Percentiles rank a stretch among this genome's conserved stretches.
Evolutionary conservation across 2,113 vertebrate genomes (phyloP).

Genomic region (Bubalus kerabau): DNA sequence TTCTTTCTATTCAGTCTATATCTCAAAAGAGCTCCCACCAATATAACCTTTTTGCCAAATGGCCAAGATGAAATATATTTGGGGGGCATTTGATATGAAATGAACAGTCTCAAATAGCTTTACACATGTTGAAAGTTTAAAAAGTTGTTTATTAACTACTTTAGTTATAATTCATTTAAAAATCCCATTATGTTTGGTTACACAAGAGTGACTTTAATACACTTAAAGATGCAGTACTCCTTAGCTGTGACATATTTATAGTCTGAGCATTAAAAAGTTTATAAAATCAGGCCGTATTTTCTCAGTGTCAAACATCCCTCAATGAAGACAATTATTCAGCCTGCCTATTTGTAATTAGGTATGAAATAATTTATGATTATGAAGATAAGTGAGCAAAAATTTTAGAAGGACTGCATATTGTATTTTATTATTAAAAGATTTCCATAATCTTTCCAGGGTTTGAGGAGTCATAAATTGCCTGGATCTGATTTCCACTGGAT

Average conservation of each 20-base stretch:
- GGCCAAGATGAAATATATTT: slow-evolving; percentile 51
- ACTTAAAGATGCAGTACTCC: slow-evolving; percentile 82
- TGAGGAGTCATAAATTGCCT: slow-evolving; percentile 73
- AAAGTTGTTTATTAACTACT: slow-evolving; percentile 79
- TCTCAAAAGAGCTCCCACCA: slow-evolving; percentile 1
- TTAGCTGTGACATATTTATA: slow-evolving; percentile 83
- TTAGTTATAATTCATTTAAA: slow-evolving; percentile 83
- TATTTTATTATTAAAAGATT: slow-evolving; percentile 74
- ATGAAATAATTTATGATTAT: slow-evolving; percentile 81
- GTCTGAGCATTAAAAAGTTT: slow-evolving; percentile 78
- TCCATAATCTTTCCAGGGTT: slow-evolving; percentile 55
- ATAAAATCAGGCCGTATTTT: slow-evolving; percentile 81
- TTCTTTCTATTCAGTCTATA: slow-evolving; percentile 32
- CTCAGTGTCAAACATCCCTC: slow-evolving; percentile 77
- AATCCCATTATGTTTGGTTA: slow-evolving; percentile 87
- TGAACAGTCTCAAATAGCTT: slow-evolving; percentile 72
- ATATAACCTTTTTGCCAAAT: slow-evolving; percentile 13
- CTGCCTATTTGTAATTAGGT: slow-evolving; percentile 79
- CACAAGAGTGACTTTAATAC: slow-evolving; percentile 85
- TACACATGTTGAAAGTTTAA: slow-evolving; percentile 78
- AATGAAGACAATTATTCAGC: slow-evolving; percentile 79
- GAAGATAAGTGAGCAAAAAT: slow-evolving; percentile 71
- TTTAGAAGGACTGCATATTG: slow-evolving; percentile 64
- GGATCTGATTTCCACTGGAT: slow-evolving; percentile 64
- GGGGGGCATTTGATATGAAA: slow-evolving; percentile 63